Conservation (phyloP, 2,113 vertebrate species). For the Oryzias melastigma region DNA sequence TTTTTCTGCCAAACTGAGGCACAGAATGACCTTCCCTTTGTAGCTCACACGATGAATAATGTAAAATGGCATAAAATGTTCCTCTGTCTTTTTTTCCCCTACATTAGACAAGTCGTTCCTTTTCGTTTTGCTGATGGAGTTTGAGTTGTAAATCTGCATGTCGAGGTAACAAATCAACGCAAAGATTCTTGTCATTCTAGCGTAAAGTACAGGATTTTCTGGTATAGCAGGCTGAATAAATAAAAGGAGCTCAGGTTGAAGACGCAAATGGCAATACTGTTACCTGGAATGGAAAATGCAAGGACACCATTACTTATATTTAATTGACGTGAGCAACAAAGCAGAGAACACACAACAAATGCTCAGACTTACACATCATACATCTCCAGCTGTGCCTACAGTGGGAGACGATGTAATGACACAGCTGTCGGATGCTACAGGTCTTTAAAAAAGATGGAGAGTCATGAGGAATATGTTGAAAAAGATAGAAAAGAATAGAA, state of each 20-base stretch:
- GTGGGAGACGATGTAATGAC: neutral
- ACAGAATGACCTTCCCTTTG: conserved; percentile 19
- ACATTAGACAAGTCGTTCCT: neutral
- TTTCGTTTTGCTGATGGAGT: neutral
- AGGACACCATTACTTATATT: neutral
- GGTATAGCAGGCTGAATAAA: neutral
- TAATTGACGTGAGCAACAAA: neutral
- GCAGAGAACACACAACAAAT: neutral
- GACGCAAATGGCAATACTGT: neutral
- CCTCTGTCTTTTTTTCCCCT: no score
- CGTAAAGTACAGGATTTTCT: neutral
- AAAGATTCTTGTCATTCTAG: neutral
- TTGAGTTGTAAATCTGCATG: neutral
- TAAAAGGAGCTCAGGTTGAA: neutral
- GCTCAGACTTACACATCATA: neutral
- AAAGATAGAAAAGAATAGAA: neutral
- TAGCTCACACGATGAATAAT: neutral
- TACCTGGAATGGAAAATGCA: neutral
- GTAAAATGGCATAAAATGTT: neutral
- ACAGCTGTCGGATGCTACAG: neutral
- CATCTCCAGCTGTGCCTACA: neutral
- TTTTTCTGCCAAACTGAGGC: neutral
- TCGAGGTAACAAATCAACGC: neutral
- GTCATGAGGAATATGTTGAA: neutral
- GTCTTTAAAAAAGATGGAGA: neutral